phyloP scores from a whole-genome alignment of 2,888 invertebrate genomes.

The Eupithecia centaureata region DNA sequence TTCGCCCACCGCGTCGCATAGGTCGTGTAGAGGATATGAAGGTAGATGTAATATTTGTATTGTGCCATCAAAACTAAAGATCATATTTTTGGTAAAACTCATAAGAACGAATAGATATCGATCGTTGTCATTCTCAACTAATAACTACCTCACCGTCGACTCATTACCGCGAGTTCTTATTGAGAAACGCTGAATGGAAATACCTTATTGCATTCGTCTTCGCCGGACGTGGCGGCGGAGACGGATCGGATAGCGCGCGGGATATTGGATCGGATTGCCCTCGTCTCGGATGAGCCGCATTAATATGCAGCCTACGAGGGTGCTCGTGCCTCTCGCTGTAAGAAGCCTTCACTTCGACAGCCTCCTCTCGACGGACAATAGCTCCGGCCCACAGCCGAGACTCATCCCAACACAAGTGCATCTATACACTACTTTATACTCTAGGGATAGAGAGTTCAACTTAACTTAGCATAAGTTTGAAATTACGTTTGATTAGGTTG shows the following conservation, averaged over 20 bases:
- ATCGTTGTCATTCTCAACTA: background rate
- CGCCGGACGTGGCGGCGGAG: background rate
- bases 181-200: background rate
- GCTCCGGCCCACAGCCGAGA: background rate
- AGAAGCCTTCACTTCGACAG: slow-evolving; percentile 5
- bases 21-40: too few relatives aligned
- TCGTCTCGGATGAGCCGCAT: background rate
- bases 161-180: background rate
- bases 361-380: background rate
- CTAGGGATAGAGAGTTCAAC: background rate
- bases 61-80: background rate
- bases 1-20: too few relatives aligned
- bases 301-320: slow-evolving; percentile 4
- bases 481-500: background rate
- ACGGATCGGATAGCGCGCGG: background rate
- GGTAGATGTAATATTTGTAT: too few relatives aligned
- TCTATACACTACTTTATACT: background rate
- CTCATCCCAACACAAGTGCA: background rate
- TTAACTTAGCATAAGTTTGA: background rate
- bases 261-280: background rate
- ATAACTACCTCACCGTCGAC: background rate
- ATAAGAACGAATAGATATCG: background rate
- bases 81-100: background rate
- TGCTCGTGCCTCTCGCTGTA: background rate
- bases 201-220: background rate